These are phyloP conservation scores for Hemicordylus capensis DNA, from an alignment of 2,113 vertebrate genomes.

Conservation along the genomic window DNA sequence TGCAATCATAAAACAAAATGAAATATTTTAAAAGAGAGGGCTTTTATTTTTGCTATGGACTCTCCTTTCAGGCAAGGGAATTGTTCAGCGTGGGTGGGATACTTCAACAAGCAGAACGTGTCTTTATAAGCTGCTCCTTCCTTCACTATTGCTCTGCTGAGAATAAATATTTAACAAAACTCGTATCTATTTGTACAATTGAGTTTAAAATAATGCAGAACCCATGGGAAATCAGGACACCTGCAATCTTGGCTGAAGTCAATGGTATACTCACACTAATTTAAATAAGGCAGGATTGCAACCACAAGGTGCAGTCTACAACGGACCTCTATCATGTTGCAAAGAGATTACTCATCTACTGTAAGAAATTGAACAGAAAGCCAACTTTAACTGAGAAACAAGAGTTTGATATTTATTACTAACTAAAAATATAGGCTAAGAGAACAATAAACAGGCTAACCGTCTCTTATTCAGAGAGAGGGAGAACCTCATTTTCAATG, in stretches of 20 bases:
- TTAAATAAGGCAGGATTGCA: background rate
- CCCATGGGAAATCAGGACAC: background rate
- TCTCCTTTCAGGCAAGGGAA: background rate
- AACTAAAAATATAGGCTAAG: too few relatives aligned
- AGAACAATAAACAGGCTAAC: too few relatives aligned
- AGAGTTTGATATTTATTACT: too few relatives aligned
- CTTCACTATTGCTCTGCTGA: background rate
- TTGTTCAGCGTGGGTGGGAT: slow-evolving; percentile 9
- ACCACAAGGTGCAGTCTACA: background rate
- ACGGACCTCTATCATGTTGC: too few relatives aligned
- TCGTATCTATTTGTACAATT: background rate
- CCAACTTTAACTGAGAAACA: too few relatives aligned
- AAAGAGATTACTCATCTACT: too few relatives aligned
- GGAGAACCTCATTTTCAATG: too few relatives aligned
- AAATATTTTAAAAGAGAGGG: background rate
- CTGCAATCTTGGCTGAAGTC: background rate
- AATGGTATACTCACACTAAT: background rate
- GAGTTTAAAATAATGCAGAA: background rate
- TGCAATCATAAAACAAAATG: background rate
- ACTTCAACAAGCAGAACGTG: slow-evolving; percentile 3
- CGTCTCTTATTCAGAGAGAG: too few relatives aligned
- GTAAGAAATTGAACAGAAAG: too few relatives aligned
- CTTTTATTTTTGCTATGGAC: background rate
- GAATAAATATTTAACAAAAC: background rate
- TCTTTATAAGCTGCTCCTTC: background rate